Base-by-base conservation (phyloP, 2,888 invertebrate genomes). In the Bimastos eiseni region DNA sequence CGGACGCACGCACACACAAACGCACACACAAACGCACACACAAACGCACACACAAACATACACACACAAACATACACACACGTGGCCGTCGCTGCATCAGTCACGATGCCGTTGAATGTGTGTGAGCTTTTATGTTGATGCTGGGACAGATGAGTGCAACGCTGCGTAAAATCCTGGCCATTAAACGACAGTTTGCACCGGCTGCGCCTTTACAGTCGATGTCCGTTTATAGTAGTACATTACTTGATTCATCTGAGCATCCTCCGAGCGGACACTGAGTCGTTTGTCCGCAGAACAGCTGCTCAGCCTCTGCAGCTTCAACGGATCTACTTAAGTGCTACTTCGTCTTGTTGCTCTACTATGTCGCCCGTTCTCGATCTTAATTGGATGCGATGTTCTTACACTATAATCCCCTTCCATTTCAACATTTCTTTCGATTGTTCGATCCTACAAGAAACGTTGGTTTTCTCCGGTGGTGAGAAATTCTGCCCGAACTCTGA, bases 241-340 rank as follows among this genome's bases (percentile, higher is more conserved):
- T 70, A n/a, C 30, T n/a, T n/a, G n/a, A 70, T 70, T 70, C 70
- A 70, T 70, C 70, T 8, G 70, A 30, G 30, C 30, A 70, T n/a
- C 70, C 11, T 17, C 13, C 13, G 8, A 3, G 70, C 13, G n/a
- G n/a, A n/a, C 70, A 8, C 11, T 70, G 70, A 70, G n/a, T 30
- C 2, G n/a, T 70, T 70, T n/a, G n/a, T 70, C 70, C n/a, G n/a
- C 30, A n/a, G 70, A 11, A 70, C 30, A 70, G 70, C 30, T 70
- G 70, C 70, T 70, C 70, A 70, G 70, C 6, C 30, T n/a, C 70
- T 13, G 70, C 70, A 70, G 30, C 70, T 70, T 6, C n/a, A 17
- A n/a, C 70, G n/a, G 30, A 70, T 70, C 70, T n/a, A n/a, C 70
- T 70, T 70, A 70, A 70, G 70, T 70, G 70, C 70, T n/a, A 70